These are phyloP conservation scores for Torymus texanus DNA, from an alignment of 2,888 invertebrate species.

Conservation along the genomic window DNA sequence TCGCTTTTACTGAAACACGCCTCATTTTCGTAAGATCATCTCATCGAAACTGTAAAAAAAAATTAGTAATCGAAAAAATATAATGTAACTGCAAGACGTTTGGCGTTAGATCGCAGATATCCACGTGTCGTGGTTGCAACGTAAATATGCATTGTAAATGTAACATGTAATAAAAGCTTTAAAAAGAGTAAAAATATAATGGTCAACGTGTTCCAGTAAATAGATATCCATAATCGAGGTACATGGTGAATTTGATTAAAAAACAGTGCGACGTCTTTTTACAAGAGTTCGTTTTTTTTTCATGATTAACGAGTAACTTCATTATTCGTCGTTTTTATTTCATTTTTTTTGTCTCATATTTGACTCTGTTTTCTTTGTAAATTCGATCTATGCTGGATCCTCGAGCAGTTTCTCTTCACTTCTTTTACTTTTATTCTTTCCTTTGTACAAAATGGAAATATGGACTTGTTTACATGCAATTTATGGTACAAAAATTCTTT, in stretches of 20 bases:
- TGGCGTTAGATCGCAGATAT: too few relatives aligned
- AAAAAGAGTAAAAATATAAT: too few relatives aligned
- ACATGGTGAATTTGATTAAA: slow-evolving; percentile 8
- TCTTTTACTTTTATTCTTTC: not conserved
- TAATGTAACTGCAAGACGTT: not conserved
- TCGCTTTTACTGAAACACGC: not conserved
- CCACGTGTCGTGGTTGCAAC: too few relatives aligned
- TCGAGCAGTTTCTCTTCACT: slow-evolving; percentile 34
- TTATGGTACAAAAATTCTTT: not conserved
- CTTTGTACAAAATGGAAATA: not conserved
- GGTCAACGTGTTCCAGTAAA: too few relatives aligned
- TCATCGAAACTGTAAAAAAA: slow-evolving; percentile 39
- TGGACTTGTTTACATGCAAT: not conserved
- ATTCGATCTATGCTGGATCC: slow-evolving; percentile 26
- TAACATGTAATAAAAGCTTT: too few relatives aligned
- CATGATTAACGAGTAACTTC: slow-evolving; percentile 12
- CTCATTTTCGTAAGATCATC: slow-evolving; percentile 32
- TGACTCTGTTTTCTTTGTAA: slow-evolving; percentile 53
- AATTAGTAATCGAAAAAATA: slow-evolving; percentile 35
- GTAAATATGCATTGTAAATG: too few relatives aligned
- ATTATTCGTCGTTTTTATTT: not conserved
- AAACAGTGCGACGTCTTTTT: slow-evolving; percentile 41
- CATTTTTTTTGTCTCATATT: slow-evolving; percentile 6
- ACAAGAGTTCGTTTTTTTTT: slow-evolving; percentile 22
- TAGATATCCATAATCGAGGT: too few relatives aligned